These are phyloP conservation scores for Erynnis tages DNA, from an alignment of 2,888 invertebrate species.

Conservation along the genomic window DNA sequence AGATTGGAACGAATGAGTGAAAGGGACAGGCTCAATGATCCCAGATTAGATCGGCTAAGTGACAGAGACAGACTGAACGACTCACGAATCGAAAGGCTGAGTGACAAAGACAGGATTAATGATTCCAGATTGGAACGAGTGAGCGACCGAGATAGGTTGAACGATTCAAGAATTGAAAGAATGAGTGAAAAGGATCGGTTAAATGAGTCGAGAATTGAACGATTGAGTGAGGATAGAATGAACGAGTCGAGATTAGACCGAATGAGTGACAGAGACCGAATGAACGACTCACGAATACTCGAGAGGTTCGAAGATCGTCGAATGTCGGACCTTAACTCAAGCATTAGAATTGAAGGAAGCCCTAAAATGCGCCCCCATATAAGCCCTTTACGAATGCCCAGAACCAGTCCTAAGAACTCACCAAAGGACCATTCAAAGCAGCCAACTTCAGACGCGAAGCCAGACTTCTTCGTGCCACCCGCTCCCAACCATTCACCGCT, in stretches of 20 bases:
- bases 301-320: constrained; percentile 52
- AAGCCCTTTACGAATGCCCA: constrained; percentile 58
- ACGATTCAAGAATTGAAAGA: constrained; percentile 27
- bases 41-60: constrained; percentile 34
- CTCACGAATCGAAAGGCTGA: constrained; percentile 45
- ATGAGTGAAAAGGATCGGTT: constrained; percentile 33
- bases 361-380: constrained; percentile 62
- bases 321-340: constrained; percentile 62
- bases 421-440: constrained; percentile 57
- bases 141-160: constrained; percentile 27
- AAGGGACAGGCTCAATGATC: constrained; percentile 42
- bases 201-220: constrained; percentile 34
- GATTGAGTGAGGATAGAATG: constrained; percentile 36
- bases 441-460: constrained; percentile 52
- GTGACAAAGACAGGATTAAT: constrained; percentile 37
- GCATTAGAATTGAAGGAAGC: constrained; percentile 63
- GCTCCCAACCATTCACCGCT: constrained; percentile 59
- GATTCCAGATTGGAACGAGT: constrained; percentile 34
- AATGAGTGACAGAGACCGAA: constrained; percentile 26
- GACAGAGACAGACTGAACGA: constrained; percentile 37
- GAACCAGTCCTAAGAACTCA: constrained; percentile 54
- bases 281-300: constrained; percentile 35
- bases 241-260: constrained; percentile 34
- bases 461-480: constrained; percentile 58
- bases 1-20: constrained; percentile 34